Base-by-base conservation (phyloP, 2,888 invertebrate genomes). In the Macrosoma leucophasiata region DNA sequence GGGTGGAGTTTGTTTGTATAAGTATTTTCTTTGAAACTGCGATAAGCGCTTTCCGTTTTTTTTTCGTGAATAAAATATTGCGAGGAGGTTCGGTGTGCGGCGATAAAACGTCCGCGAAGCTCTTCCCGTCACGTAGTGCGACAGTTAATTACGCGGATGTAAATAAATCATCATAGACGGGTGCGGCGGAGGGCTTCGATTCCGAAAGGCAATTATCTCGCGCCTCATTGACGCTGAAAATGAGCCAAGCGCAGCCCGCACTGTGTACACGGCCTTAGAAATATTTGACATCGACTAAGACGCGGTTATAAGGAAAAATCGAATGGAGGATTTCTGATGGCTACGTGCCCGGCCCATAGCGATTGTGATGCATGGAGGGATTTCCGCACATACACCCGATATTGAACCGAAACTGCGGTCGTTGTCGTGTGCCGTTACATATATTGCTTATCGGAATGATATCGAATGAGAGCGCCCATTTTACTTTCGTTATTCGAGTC, bases 61-160 rank as follows among this genome's bases (percentile, higher is more conserved):
- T 76, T 71, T 69, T 58, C 58, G 58, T 71, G 69, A 69, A 74
- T 77, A 78, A 79, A 78, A 81, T 78, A 75, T 72, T 52, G 69
- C 68, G 52, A 59, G 57, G 56, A 67, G 66, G 69, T 66, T 68
- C 68, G 65, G 61, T 61, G 61, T 55, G 66, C 62, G 54, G 63
- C 70, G 79, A 79, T 82, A 81, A 81, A 79, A 67, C 61, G 69
- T 72, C 66, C 63, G 62, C 67, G 69, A 57, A 67, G 73, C 73
- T 72, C 70, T 48, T 78, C 72, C 78, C 77, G 79, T 82, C 81
- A 81, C 81, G 79, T 78, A 77, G 72, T 77, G 75, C 70, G 81
- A 84, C 81, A 81, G 77, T 81, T 82, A 81, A 82, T 84, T 82
- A 82, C 78, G 73, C 74, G 76, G 73, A 76, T 81, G 74, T 81